A percentile compares a stretch with the other conserved stretches of the same genome.
Evolutionary conservation across 2,888 invertebrate genomes (phyloP).

Genomic region (Carabus problematicus): DNA sequence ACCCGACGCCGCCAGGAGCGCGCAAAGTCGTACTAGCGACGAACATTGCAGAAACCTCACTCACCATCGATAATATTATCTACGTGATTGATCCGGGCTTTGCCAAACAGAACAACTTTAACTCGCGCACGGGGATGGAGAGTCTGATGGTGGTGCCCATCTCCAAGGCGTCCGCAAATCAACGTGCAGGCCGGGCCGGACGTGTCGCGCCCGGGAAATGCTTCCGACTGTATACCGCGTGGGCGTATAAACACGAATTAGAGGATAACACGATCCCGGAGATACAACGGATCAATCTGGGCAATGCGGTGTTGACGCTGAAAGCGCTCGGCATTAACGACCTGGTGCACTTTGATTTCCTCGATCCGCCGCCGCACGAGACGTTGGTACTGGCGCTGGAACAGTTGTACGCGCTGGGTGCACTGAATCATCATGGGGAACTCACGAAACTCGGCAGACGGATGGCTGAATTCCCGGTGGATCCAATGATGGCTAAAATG

Average conservation of each 20-base stretch:
- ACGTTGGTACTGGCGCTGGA: constrained; percentile 89
- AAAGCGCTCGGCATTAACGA: constrained; percentile 98
- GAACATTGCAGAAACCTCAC: constrained; percentile 98
- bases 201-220: constrained; percentile 97
- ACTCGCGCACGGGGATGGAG: constrained; percentile 98
- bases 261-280: constrained; percentile 99
- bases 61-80: constrained; percentile 98
- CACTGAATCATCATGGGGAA: constrained; percentile 96
- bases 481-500: constrained; percentile 99
- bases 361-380: constrained; percentile 97
- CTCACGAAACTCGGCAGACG: constrained; percentile 94
- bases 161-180: constrained; percentile 97
- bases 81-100: constrained; percentile 99
- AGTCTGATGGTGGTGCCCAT: constrained; percentile 98
- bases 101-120: constrained; percentile 98
- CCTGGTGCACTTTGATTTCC: constrained; percentile 96
- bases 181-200: constrained; percentile 95
- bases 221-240: constrained; percentile 96
- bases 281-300: constrained; percentile 96
- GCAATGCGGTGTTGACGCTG: constrained; percentile 95
- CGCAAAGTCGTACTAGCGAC: constrained; percentile 97
- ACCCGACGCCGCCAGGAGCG: constrained; percentile 95
- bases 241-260: constrained; percentile 98
- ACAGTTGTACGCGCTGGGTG: constrained; percentile 96
- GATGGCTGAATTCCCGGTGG: constrained; percentile 99